These are phyloP conservation scores for Acrocephalus arundinaceus DNA, from an alignment of 2,113 vertebrate genomes.

Conservation along the genomic window DNA sequence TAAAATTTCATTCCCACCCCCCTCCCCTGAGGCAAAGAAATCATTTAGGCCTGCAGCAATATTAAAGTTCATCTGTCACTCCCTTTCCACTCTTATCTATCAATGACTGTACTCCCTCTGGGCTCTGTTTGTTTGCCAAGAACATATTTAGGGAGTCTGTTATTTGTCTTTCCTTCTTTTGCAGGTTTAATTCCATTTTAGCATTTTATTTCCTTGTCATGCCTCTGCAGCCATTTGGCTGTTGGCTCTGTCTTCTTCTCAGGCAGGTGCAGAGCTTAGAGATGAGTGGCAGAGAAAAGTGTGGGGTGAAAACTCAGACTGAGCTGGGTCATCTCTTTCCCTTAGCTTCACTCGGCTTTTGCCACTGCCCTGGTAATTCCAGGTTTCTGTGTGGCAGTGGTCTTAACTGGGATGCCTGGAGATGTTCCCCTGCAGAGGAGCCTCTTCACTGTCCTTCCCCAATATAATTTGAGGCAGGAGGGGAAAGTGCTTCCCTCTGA, in stretches of 20 bases:
- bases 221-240: neutral
- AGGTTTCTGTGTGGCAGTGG: neutral
- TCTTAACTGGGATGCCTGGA: neutral
- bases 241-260: neutral
- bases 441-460: neutral
- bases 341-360: neutral
- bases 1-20: constrained; percentile 56
- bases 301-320: neutral
- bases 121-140: constrained; percentile 58
- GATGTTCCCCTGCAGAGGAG: neutral
- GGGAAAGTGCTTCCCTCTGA: neutral
- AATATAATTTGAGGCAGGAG: neutral
- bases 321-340: neutral
- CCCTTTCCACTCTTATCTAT: constrained; percentile 63
- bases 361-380: neutral
- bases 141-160: constrained; percentile 54
- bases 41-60: constrained; percentile 68
- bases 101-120: constrained; percentile 50
- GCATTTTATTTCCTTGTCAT: neutral
- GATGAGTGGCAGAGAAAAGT: neutral
- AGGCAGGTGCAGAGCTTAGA: neutral
- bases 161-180: constrained; percentile 46
- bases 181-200: constrained; percentile 32
- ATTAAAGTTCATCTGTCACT: constrained; percentile 70
- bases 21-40: constrained; percentile 57